These are phyloP conservation scores for Conistra vaccinii DNA, from an alignment of 2,888 invertebrate species.

Conservation along the genomic window DNA sequence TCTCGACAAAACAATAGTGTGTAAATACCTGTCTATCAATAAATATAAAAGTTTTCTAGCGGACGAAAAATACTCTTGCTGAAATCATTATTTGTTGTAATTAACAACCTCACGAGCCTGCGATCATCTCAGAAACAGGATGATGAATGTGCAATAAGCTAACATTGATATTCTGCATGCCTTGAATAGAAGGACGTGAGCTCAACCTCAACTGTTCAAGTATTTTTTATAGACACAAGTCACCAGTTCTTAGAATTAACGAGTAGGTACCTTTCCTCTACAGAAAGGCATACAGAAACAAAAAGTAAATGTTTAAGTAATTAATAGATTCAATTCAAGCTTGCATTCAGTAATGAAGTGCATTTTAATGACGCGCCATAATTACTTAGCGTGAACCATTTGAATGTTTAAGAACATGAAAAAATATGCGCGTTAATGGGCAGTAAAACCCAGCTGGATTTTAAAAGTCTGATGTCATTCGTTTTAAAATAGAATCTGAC, in stretches of 20 bases:
- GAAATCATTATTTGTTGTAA: neutral
- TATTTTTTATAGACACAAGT: neutral
- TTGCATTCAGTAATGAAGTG: slow-evolving; percentile 40
- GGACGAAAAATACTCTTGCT: neutral
- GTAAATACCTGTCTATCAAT: no score
- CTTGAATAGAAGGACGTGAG: slow-evolving; percentile 3
- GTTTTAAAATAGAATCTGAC: neutral
- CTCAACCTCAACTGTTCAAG: neutral
- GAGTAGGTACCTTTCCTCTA: slow-evolving; percentile 7
- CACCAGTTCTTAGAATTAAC: slow-evolving; percentile 15
- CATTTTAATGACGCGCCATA: slow-evolving; percentile 53
- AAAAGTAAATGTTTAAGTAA: slow-evolving; percentile 15
- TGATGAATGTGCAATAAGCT: neutral
- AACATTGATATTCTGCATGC: neutral
- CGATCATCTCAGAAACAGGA: neutral
- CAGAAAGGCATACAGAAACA: slow-evolving; percentile 5
- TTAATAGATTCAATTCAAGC: slow-evolving; percentile 42
- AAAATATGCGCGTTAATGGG: slow-evolving; percentile 40
- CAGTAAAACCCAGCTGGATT: slow-evolving; percentile 10
- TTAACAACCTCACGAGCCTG: neutral
- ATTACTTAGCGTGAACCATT: slow-evolving; percentile 40
- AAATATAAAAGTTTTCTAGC: neutral
- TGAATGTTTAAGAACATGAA: slow-evolving; percentile 43
- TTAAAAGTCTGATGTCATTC: neutral
- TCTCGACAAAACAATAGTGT: neutral